These are phyloP conservation scores for Rhinolophus sinicus DNA, from an alignment of 2,113 vertebrate species.

Conservation along the genomic window DNA sequence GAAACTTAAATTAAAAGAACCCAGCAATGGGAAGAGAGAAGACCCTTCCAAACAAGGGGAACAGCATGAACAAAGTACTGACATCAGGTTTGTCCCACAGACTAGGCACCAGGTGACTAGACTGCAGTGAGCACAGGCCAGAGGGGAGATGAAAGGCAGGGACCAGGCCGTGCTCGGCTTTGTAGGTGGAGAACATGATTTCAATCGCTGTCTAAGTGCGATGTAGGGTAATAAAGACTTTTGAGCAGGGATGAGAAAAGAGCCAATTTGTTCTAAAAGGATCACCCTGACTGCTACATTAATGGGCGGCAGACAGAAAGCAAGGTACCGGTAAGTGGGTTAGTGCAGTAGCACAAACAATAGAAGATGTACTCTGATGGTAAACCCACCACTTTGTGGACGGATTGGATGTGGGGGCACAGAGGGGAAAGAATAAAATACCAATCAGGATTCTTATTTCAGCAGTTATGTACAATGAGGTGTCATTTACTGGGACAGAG, in stretches of 20 bases:
- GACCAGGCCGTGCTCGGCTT: fast-evolving
- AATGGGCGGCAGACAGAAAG: not conserved
- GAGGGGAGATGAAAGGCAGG: too few species aligned
- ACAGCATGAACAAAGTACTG: not conserved
- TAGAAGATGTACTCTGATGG: not conserved
- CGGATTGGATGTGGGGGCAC: not conserved
- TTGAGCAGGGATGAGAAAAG: not conserved
- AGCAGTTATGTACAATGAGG: not conserved
- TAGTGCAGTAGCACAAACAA: fast-evolving
- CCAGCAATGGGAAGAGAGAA: not conserved
- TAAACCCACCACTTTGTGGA: not conserved
- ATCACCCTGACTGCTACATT: not conserved
- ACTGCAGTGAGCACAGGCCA: not conserved
- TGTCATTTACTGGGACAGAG: not conserved
- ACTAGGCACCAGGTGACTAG: too few species aligned
- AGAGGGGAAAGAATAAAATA: not conserved
- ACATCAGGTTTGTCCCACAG: not conserved
- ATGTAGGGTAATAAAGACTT: not conserved
- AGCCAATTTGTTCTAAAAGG: not conserved
- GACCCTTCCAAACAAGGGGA: not conserved
- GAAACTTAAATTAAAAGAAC: not conserved
- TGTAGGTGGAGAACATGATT: fast-evolving
- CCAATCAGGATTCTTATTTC: not conserved
- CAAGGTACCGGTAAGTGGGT: not conserved
- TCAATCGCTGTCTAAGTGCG: not conserved